A percentile compares a stretch with the other conserved stretches of the same genome.
These are phyloP conservation scores for Chromoteleia sp. DNA, from an alignment of 2,888 invertebrate genomes.

Conservation along the genomic window DNA sequence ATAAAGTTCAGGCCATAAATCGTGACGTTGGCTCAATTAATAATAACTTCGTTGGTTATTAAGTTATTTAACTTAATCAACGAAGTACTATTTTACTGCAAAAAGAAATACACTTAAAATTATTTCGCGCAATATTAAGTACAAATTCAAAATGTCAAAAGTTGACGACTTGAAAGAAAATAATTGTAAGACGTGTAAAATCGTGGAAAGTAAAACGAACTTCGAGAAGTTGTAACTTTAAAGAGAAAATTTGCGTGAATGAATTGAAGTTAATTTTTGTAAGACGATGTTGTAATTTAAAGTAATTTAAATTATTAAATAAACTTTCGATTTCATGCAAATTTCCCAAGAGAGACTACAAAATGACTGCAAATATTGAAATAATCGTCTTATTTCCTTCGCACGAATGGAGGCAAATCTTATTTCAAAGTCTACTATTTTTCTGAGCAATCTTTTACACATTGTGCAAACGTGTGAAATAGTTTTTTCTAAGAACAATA, in stretches of 20 bases:
- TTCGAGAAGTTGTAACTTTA: constrained; percentile 6
- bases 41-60: constrained; percentile 8
- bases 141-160: no score
- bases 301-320: constrained; percentile 7
- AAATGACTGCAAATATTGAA: background rate
- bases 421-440: no score
- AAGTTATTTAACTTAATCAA: constrained; percentile 8
- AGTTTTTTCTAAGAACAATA: no score
- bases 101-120: no score
- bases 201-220: background rate
- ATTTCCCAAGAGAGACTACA: background rate
- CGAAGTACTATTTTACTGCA: background rate
- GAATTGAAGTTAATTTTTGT: constrained; percentile 6
- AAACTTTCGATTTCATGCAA: constrained; percentile 6
- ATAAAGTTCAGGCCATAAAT: constrained; percentile 10
- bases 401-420: no score
- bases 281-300: background rate
- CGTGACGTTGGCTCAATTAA: constrained; percentile 6
- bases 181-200: background rate
- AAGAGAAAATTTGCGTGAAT: constrained; percentile 1
- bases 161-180: background rate
- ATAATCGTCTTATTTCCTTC: no score
- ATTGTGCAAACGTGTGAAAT: no score
- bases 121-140: no score
- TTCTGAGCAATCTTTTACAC: no score